A percentile compares a stretch with the other conserved stretches of the same genome.
Evolutionary conservation across 2,888 invertebrate genomes (phyloP).

Genomic region (Galerucella pusilla): DNA sequence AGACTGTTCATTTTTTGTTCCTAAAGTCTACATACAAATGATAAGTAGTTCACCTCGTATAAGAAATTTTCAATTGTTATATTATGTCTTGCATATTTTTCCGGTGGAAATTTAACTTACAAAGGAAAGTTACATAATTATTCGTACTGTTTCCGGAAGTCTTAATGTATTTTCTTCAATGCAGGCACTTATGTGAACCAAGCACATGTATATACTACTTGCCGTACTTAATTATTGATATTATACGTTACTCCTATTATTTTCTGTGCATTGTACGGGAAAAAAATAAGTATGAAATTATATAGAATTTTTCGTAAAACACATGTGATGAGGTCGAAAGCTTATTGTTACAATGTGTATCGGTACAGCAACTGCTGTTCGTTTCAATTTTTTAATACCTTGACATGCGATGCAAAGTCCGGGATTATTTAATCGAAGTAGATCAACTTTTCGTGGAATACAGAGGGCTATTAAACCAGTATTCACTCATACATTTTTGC

Average conservation of each 20-base stretch:
- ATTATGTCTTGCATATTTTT: conserved; percentile 1
- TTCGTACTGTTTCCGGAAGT: conserved; percentile 45
- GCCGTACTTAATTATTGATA: conserved; percentile 65
- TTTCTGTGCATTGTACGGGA: conserved; percentile 65
- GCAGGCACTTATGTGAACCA: conserved; percentile 62
- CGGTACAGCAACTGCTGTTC: conserved; percentile 56
- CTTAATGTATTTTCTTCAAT: conserved; percentile 40
- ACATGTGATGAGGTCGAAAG: conserved; percentile 59
- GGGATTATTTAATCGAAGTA: conserved; percentile 33
- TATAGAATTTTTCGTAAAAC: conserved; percentile 64
- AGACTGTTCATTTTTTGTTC: neutral
- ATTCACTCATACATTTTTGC: neutral
- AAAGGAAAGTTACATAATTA: conserved; percentile 38
- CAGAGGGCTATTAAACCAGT: conserved; percentile 9
- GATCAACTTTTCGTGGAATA: conserved; percentile 22
- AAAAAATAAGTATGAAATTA: conserved; percentile 65
- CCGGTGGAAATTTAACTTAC: conserved; percentile 18
- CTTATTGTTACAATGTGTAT: conserved; percentile 58
- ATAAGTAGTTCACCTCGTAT: neutral
- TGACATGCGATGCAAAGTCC: conserved; percentile 52
- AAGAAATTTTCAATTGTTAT: neutral
- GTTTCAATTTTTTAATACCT: conserved; percentile 55
- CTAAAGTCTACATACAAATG: neutral
- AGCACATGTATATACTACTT: conserved; percentile 65
- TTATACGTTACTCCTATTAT: conserved; percentile 64